Conservation (phyloP, 2,797 vertebrate genomes). For the Atherinosoma microstoma region DNA sequence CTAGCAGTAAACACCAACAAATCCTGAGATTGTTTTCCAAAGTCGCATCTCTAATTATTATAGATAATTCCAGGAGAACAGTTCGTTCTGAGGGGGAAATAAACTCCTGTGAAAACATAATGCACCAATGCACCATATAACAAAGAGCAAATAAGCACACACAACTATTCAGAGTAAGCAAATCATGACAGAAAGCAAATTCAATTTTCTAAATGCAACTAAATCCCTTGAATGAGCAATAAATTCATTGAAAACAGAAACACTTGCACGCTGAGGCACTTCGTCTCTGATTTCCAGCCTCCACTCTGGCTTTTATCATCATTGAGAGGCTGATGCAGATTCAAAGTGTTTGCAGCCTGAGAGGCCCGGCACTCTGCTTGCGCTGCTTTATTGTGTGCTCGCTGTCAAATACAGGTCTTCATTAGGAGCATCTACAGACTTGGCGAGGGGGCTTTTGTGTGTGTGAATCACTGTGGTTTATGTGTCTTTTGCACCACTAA, state of each 20-base stretch:
- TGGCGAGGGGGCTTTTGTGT: conserved; percentile 73
- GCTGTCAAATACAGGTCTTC: conserved; percentile 80
- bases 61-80: neutral
- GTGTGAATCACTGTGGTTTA: conserved; percentile 83
- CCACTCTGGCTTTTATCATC: conserved; percentile 67
- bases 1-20: neutral
- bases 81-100: neutral
- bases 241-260: conserved; percentile 22
- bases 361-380: conserved; percentile 45
- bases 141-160: conserved; percentile 12
- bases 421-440: conserved; percentile 78
- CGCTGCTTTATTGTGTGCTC: conserved; percentile 68
- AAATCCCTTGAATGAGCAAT: conserved; percentile 51
- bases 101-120: conserved; percentile 15
- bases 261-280: conserved; percentile 26
- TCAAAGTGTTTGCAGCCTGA: conserved; percentile 61
- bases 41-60: conserved; percentile 1
- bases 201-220: conserved; percentile 35
- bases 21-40: neutral
- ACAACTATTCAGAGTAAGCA: conserved; percentile 5
- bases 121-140: neutral
- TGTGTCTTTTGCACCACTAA: conserved; percentile 79
- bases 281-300: conserved; percentile 48
- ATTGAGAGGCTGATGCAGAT: conserved; percentile 58
- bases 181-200: conserved; percentile 26